Conservation (phyloP, 1,140 invertebrate species). For the Drosophila neocordata region DNA sequence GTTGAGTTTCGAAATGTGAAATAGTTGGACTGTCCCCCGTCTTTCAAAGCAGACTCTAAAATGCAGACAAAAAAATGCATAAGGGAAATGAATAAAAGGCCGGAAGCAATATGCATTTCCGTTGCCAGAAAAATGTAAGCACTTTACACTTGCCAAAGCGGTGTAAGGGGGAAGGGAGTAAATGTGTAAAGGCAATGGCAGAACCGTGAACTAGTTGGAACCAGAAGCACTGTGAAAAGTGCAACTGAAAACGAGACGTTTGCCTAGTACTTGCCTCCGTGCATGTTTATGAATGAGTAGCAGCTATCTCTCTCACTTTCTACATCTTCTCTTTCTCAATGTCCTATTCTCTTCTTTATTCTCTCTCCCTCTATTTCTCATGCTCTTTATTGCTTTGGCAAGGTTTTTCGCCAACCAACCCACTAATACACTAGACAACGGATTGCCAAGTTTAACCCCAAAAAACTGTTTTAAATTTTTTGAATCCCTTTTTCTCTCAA, state of each 20-base stretch:
- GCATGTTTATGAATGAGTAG: conserved; percentile 48
- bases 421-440: conserved; percentile 43
- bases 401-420: conserved; percentile 14
- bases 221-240: conserved; percentile 27
- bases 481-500: conserved; percentile 19
- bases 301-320: conserved; percentile 25
- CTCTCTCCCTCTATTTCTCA: conserved; percentile 24
- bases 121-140: conserved; percentile 74
- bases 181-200: neutral
- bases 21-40: conserved; percentile 3
- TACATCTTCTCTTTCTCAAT: conserved; percentile 19
- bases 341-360: conserved; percentile 4
- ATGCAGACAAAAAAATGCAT: conserved; percentile 35
- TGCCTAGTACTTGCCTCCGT: conserved; percentile 19
- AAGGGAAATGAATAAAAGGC: conserved; percentile 62
- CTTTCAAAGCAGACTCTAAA: conserved; percentile 29
- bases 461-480: conserved; percentile 58
- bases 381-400: conserved; percentile 23
- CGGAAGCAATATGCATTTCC: conserved; percentile 75
- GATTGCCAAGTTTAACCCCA: conserved; percentile 32
- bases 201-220: conserved; percentile 20
- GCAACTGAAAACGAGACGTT: conserved; percentile 43
- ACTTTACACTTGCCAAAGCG: conserved; percentile 57
- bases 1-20: conserved; percentile 32
- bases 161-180: conserved; percentile 12